Percentiles rank a stretch among this genome's conserved stretches.
phyloP scores from a whole-genome alignment of 2,888 invertebrate genomes.

The Arrhopalites spinosus region DNA sequence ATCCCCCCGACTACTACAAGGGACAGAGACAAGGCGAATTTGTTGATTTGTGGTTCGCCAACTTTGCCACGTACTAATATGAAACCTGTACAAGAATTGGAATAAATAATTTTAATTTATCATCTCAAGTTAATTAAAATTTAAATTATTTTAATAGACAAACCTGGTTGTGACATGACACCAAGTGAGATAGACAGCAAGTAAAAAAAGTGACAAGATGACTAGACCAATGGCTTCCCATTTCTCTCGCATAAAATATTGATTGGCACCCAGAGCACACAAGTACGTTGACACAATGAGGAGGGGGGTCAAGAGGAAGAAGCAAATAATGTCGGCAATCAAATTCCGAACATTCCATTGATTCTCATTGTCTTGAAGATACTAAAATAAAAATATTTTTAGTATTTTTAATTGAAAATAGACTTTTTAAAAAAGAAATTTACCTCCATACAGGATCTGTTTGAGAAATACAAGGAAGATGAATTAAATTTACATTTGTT shows the following conservation, averaged over 20 bases:
- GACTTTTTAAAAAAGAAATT: no score
- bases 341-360: slow-evolving; percentile 59
- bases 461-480: no score
- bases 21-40: slow-evolving; percentile 33
- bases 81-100: slow-evolving; percentile 41
- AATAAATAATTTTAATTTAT: background rate
- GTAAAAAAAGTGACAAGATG: slow-evolving; percentile 52
- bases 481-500: no score
- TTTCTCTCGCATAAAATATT: slow-evolving; percentile 54
- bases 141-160: background rate
- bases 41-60: slow-evolving; percentile 52
- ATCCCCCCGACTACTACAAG: slow-evolving; percentile 2
- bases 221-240: slow-evolving; percentile 56
- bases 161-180: slow-evolving; percentile 56
- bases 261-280: slow-evolving; percentile 59
- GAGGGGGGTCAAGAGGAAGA: slow-evolving; percentile 60
- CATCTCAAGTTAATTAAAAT: background rate
- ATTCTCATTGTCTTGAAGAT: slow-evolving; percentile 58
- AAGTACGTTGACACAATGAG: slow-evolving; percentile 59
- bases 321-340: slow-evolving; percentile 60
- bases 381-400: slow-evolving; percentile 57
- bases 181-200: slow-evolving; percentile 55
- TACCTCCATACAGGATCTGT: no score
- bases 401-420: no score
- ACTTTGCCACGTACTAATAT: slow-evolving; percentile 47